Evolutionary conservation across 2,888 invertebrate genomes (phyloP), one percentile per base, ranked within the genome.

Genomic region (Elmis aenea): DNA sequence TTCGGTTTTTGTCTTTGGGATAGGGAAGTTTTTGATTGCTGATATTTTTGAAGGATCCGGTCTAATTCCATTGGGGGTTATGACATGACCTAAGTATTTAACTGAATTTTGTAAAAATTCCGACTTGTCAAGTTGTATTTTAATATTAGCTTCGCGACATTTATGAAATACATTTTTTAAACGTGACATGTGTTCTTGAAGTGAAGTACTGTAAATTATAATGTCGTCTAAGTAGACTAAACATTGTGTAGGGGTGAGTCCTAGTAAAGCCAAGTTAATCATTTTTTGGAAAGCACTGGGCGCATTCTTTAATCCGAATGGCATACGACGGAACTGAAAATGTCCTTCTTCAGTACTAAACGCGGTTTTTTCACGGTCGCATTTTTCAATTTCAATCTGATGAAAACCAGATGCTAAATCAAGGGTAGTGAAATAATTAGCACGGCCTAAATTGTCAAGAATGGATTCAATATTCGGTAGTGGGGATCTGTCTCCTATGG

Each of bases 41-140:
- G 35, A 13, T 8, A 53, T 46, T 46, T 62, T 61, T 1, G 48
- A 44, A 0, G 59, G 57, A 27, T 61, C 52, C 6, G 59, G 59
- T 28, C 45, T 58, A 4, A 58, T 44, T 5, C 53, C 55, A 3
- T 58, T 51, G 2, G 48, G 37, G 3, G 58, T 50, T 4, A 63
- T 46, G 3, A 58, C 29, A 33, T 58, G 59, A 3, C 60, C 61
- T 9, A 62, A 45, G 24, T 46, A 61, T 11, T 9, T 12, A 3
- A 32, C 16, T 5, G 9, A 3, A 16, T 24, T 32, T 6, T 18
- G 10, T 12, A 32, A 8, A 14, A 32, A 32, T 11, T 32, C 32
- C 4, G n/a, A 15, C 24, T 31, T 31, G 21, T 31, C 24, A 4
- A 31, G 5, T 13, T 31, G 31, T 3, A 23, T n/a, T n/a, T 31